These are phyloP conservation scores for Synchiropus splendidus DNA, from an alignment of 2,113 vertebrate species.

Conservation along the genomic window DNA sequence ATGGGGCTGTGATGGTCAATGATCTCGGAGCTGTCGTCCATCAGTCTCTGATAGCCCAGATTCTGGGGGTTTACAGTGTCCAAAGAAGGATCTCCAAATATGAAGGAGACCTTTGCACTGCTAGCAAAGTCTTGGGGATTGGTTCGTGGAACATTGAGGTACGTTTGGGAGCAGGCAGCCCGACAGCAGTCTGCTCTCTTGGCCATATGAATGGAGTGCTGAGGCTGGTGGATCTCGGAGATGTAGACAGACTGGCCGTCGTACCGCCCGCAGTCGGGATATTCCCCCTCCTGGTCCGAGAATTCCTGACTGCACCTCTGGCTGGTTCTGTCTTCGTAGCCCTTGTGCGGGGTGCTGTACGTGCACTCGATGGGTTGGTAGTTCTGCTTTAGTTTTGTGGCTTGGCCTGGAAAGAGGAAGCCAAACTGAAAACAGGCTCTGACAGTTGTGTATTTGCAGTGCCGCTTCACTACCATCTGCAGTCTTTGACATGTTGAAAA, in stretches of 20 bases:
- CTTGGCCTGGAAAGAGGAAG: constrained; percentile 68
- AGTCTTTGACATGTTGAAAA: constrained; percentile 94
- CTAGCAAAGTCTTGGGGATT: constrained; percentile 82
- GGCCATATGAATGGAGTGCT: constrained; percentile 65
- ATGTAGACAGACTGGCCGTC: constrained; percentile 80
- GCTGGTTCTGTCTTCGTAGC: constrained; percentile 73
- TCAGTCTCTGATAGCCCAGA: constrained; percentile 87
- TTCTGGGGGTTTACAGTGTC: constrained; percentile 81
- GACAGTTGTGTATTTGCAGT: constrained; percentile 11
- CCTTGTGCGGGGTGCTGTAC: constrained; percentile 79
- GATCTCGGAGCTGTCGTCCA: constrained; percentile 85
- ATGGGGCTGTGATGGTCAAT: constrained; percentile 76
- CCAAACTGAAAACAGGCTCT: constrained; percentile 9
- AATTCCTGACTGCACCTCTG: constrained; percentile 74
- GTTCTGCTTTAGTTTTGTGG: constrained; percentile 76
- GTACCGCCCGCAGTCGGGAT: constrained; percentile 67
- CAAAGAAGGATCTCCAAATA: constrained; percentile 87
- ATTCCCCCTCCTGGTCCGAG: constrained; percentile 73
- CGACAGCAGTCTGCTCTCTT: constrained; percentile 71
- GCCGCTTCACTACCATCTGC: constrained; percentile 66
- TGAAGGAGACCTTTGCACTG: constrained; percentile 95
- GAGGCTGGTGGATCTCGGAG: constrained; percentile 74
- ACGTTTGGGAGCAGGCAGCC: constrained; percentile 65
- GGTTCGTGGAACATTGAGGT: constrained; percentile 74
- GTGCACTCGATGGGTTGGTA: constrained; percentile 84